Evolutionary conservation across 2,888 invertebrate genomes (phyloP).

Genomic region (Melinopterus prodromus): DNA sequence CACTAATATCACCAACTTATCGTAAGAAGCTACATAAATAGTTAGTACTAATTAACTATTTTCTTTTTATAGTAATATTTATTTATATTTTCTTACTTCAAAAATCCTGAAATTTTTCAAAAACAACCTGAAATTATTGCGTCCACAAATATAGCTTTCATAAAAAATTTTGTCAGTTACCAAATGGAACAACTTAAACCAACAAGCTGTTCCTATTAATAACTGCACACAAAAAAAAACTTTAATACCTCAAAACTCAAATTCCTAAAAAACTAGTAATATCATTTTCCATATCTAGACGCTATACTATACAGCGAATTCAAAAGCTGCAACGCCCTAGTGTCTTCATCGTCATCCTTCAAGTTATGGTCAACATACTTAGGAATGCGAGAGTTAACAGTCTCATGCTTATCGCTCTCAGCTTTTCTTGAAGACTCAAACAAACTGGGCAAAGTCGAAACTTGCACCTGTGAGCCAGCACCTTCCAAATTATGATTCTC

Average conservation of each 20-base stretch:
- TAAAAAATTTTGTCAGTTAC: neutral
- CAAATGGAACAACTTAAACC: neutral
- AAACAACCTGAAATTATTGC: too few species aligned
- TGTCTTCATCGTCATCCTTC: slow-evolving; percentile 68
- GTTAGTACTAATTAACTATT: neutral
- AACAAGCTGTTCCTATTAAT: neutral
- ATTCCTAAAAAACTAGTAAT: neutral
- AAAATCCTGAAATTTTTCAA: too few species aligned
- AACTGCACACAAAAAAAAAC: neutral
- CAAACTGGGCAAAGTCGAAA: slow-evolving; percentile 19
- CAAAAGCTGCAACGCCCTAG: slow-evolving; percentile 81
- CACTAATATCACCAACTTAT: slow-evolving; percentile 13
- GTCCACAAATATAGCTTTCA: too few species aligned
- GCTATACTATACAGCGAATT: slow-evolving; percentile 86
- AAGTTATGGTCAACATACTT: slow-evolving; percentile 48
- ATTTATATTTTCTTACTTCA: too few species aligned
- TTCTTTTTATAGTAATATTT: neutral
- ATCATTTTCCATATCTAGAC: slow-evolving; percentile 77
- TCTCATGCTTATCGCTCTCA: slow-evolving; percentile 21
- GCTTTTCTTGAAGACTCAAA: slow-evolving; percentile 32
- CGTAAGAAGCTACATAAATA: neutral
- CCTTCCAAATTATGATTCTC: slow-evolving; percentile 39
- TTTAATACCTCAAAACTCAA: slow-evolving; percentile 6
- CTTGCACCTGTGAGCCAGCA: neutral
- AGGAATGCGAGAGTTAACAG: slow-evolving; percentile 33